phyloP scores from a whole-genome alignment of 2,888 invertebrate genomes.

The Xestia rhomboidea region DNA sequence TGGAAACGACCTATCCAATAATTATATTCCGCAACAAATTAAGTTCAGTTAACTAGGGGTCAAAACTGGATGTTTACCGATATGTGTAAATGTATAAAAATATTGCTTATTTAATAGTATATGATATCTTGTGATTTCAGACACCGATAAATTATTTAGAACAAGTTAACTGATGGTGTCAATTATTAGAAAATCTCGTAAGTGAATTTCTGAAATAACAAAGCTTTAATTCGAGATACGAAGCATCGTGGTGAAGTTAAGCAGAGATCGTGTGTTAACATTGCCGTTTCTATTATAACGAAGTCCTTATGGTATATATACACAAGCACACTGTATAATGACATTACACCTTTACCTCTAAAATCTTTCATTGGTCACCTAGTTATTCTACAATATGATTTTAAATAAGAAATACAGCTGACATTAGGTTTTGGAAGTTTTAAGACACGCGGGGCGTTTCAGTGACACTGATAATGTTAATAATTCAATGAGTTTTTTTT shows the following conservation, averaged over 20 bases:
- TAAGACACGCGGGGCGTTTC: not conserved
- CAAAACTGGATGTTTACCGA: too few species aligned
- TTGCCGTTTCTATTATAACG: not conserved
- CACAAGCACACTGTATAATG: not conserved
- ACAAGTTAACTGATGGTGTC: too few species aligned
- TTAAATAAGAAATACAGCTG: not conserved
- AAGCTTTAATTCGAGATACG: not conserved
- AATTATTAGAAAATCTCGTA: not conserved
- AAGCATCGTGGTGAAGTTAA: too few species aligned
- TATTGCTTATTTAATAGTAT: not conserved
- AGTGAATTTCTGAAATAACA: not conserved
- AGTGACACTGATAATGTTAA: not conserved
- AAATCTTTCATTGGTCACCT: not conserved
- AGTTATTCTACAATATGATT: not conserved
- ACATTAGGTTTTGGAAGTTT: not conserved
- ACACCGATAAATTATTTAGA: not conserved
- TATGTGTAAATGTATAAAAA: too few species aligned
- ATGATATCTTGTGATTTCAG: not conserved
- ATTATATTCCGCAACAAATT: too few species aligned
- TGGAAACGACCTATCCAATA: too few species aligned
- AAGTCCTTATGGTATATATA: not conserved
- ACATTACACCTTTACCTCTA: not conserved
- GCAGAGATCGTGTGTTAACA: not conserved
- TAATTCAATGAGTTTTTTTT: not conserved
- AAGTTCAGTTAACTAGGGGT: too few species aligned